Conservation (phyloP, 2,888 invertebrate species). For the Nephrotoma appendiculata region DNA sequence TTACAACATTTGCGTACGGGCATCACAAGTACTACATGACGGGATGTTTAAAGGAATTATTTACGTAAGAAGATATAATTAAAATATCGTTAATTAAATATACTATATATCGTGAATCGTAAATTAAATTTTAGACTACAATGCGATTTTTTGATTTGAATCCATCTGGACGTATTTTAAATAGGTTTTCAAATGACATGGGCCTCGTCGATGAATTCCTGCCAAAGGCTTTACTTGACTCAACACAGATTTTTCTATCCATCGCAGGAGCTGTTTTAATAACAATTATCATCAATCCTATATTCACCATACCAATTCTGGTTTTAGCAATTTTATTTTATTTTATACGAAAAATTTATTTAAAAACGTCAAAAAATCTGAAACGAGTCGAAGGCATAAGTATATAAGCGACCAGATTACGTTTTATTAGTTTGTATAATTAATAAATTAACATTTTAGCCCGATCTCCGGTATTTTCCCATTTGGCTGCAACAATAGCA, state of each 20-base stretch:
- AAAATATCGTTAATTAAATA: not conserved
- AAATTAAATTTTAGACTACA: slow-evolving; percentile 24
- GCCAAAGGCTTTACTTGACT: slow-evolving; percentile 53
- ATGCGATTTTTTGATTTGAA: slow-evolving; percentile 73
- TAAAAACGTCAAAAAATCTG: slow-evolving; percentile 53
- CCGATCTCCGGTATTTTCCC: slow-evolving; percentile 66
- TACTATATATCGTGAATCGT: too few species aligned
- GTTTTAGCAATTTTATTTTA: slow-evolving; percentile 42
- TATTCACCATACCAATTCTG: slow-evolving; percentile 42
- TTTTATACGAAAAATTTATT: slow-evolving; percentile 43
- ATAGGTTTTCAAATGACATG: slow-evolving; percentile 73
- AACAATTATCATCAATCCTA: slow-evolving; percentile 44
- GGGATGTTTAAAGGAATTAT: slow-evolving; percentile 52
- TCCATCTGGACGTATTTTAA: slow-evolving; percentile 62
- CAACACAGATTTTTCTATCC: slow-evolving; percentile 36
- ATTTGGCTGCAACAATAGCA: slow-evolving; percentile 56
- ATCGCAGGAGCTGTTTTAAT: slow-evolving; percentile 44
- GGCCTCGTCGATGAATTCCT: slow-evolving; percentile 65
- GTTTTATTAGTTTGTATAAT: not conserved
- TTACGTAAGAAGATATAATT: slow-evolving; percentile 8
- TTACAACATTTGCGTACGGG: slow-evolving; percentile 43
- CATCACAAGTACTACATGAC: slow-evolving; percentile 60
- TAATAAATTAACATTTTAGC: slow-evolving; percentile 32
- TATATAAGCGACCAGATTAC: slow-evolving; percentile 26
- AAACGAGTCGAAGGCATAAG: slow-evolving; percentile 49